These are phyloP conservation scores for Heliornis fulica DNA, from an alignment of 2,113 vertebrate species.

Conservation along the genomic window DNA sequence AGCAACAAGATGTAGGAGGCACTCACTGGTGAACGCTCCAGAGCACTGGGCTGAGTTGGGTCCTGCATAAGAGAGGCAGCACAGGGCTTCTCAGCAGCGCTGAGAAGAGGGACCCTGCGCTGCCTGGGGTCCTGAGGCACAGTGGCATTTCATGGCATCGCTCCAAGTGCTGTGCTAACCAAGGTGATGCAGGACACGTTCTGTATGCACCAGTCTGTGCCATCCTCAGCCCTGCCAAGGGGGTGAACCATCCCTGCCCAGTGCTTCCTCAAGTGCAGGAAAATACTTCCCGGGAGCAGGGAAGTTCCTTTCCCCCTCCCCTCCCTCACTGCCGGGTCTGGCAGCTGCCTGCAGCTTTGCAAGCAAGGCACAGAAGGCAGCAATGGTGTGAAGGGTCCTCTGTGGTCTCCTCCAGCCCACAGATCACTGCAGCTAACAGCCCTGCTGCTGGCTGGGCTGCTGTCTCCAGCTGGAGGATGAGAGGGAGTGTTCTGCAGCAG, in stretches of 20 bases:
- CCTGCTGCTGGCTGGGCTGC: not conserved
- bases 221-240: not conserved
- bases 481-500: not conserved
- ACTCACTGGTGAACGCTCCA: not conserved
- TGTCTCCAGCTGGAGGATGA: accelerated
- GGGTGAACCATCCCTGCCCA: accelerated
- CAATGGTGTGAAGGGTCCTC: not conserved
- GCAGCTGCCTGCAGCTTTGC: not conserved
- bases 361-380: not conserved
- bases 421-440: not conserved
- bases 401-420: not conserved
- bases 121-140: not conserved
- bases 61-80: not conserved
- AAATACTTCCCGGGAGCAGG: not conserved
- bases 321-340: not conserved
- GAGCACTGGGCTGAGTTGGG: not conserved
- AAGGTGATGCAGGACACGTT: accelerated
- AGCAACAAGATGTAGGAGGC: not conserved
- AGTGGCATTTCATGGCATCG: not conserved
- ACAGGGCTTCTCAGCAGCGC: accelerated
- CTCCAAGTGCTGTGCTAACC: not conserved
- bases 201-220: not conserved
- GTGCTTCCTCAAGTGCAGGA: accelerated
- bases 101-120: not conserved
- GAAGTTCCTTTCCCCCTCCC: not conserved